These are phyloP conservation scores for Myotis findleyi DNA, from an alignment of 2,797 vertebrate genomes.

Conservation along the genomic window DNA sequence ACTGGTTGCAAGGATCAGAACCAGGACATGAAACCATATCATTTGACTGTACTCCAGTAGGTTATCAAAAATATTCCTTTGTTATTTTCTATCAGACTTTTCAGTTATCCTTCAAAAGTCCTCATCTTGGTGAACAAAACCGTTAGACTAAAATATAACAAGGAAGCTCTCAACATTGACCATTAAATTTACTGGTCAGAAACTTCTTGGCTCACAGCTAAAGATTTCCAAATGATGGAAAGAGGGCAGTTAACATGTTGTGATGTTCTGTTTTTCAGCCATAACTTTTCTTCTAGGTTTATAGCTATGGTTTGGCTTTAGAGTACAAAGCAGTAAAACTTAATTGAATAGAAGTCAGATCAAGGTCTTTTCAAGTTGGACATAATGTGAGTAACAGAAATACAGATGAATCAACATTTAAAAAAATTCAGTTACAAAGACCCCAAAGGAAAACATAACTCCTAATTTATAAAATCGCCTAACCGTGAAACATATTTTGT, in stretches of 20 bases:
- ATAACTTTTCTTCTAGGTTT: slow-evolving; percentile 74
- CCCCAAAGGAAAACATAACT: slow-evolving; percentile 31
- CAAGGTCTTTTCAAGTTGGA: slow-evolving; percentile 68
- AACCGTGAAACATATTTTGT: slow-evolving; percentile 27
- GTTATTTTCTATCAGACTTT: slow-evolving; percentile 20
- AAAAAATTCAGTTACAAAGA: slow-evolving; percentile 21
- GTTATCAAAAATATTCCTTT: slow-evolving; percentile 15
- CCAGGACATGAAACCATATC: neutral
- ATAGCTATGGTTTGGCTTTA: slow-evolving; percentile 62
- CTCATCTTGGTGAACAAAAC: slow-evolving; percentile 50
- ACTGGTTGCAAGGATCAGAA: slow-evolving; percentile 38
- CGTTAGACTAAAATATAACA: slow-evolving; percentile 52
- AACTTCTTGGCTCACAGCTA: slow-evolving; percentile 52
- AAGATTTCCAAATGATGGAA: slow-evolving; percentile 68
- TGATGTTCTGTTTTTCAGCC: slow-evolving; percentile 46
- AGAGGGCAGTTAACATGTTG: slow-evolving; percentile 67
- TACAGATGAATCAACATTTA: slow-evolving; percentile 36
- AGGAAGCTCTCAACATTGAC: slow-evolving; percentile 15
- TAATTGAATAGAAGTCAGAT: slow-evolving; percentile 76
- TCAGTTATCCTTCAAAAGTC: slow-evolving; percentile 27
- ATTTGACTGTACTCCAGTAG: neutral
- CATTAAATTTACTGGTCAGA: slow-evolving; percentile 53
- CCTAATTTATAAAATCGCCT: slow-evolving; percentile 51
- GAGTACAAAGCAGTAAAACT: slow-evolving; percentile 68
- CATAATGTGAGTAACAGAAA: slow-evolving; percentile 56